Conservation (phyloP, 1,140 invertebrate species). For the Cryptotermes secundus region DNA sequence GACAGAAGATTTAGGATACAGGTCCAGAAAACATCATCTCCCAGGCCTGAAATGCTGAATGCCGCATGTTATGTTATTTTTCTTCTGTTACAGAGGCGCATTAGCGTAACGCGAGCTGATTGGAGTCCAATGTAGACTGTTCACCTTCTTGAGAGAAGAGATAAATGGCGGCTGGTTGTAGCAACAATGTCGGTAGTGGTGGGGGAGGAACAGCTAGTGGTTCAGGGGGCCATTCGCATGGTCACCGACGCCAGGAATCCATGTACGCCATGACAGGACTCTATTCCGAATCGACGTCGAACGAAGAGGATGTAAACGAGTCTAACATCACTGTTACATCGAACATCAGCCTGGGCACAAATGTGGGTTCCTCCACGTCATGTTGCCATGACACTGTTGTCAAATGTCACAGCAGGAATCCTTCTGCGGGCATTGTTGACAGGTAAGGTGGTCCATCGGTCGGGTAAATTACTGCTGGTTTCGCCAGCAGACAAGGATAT, state of each 20-base stretch:
- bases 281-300: slow-evolving; percentile 64
- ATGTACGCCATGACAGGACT: slow-evolving; percentile 86
- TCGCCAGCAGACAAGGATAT: too few relatives aligned
- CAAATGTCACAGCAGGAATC: slow-evolving; percentile 76
- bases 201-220: slow-evolving; percentile 47
- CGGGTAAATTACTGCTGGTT: too few relatives aligned
- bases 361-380: background rate
- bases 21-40: too few relatives aligned
- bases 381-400: slow-evolving; percentile 45
- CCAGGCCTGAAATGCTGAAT: too few relatives aligned
- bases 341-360: background rate
- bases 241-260: slow-evolving; percentile 73
- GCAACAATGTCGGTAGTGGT: slow-evolving; percentile 11
- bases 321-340: slow-evolving; percentile 27
- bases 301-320: slow-evolving; percentile 26
- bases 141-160: background rate
- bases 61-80: too few relatives aligned
- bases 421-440: slow-evolving; percentile 67
- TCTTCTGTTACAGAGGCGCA: background rate
- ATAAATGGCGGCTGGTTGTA: background rate
- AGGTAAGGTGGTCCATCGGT: slow-evolving; percentile 50
- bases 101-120: background rate
- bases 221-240: slow-evolving; percentile 38
- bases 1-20: too few relatives aligned
- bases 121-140: background rate